phyloP scores from a whole-genome alignment of 2,113 vertebrate species.

The Sarotherodon lohbergeri region DNA sequence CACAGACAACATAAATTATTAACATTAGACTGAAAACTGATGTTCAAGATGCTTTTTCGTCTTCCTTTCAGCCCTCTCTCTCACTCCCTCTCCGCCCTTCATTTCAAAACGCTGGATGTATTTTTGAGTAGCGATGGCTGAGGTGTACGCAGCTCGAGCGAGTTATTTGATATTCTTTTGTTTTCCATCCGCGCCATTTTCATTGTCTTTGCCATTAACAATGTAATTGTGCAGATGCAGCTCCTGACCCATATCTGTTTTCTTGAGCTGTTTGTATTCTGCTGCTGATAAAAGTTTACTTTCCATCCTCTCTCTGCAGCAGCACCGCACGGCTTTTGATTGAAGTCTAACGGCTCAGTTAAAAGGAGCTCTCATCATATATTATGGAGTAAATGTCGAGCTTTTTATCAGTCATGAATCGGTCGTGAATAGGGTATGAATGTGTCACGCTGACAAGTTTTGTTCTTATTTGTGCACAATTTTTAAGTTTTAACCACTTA shows the following conservation, averaged over 20 bases:
- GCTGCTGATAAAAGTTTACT: conserved; percentile 53
- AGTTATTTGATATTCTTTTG: conserved; percentile 64
- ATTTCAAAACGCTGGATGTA: conserved; percentile 44
- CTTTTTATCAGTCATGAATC: conserved; percentile 13
- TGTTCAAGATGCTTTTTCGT: conserved; percentile 71
- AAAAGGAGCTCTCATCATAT: background rate
- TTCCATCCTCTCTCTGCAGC: background rate
- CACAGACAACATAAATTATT: conserved; percentile 79
- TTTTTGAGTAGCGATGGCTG: conserved; percentile 61
- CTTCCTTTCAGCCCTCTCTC: conserved; percentile 54
- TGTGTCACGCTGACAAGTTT: conserved; percentile 17
- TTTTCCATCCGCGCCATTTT: conserved; percentile 46
- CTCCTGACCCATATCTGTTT: conserved; percentile 57
- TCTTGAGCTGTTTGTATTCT: conserved; percentile 45
- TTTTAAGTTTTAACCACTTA: background rate
- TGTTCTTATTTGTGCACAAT: background rate
- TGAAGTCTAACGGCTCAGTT: background rate
- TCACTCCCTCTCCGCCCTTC: conserved; percentile 10
- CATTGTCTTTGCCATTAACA: conserved; percentile 57
- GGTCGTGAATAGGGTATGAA: background rate
- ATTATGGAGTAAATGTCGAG: conserved; percentile 5
- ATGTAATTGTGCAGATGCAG: conserved; percentile 67
- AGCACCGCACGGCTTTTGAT: background rate
- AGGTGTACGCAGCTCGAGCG: conserved; percentile 40
- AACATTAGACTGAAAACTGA: conserved; percentile 77